A percentile compares a stretch with the other conserved stretches of the same genome.
Evolutionary conservation across 1,140 invertebrate species (phyloP).

Genomic region (Laupala kohalensis): DNA sequence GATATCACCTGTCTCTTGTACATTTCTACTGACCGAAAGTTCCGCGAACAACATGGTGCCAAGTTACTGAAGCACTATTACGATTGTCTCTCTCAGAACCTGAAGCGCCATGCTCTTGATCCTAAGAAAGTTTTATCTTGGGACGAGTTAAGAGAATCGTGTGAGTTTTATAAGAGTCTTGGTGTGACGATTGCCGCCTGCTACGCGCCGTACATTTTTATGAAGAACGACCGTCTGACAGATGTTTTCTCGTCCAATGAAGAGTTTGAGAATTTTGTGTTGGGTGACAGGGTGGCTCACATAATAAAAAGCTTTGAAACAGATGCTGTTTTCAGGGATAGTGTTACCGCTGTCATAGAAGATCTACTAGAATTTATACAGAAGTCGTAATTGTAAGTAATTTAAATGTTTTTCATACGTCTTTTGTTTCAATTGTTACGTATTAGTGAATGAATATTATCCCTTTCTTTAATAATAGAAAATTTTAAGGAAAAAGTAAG

Average conservation of each 20-base stretch:
- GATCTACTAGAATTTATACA: neutral
- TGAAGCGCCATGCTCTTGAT: neutral
- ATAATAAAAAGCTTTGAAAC: neutral
- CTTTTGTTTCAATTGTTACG: no score
- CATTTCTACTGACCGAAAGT: conserved; percentile 2
- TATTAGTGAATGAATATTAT: no score
- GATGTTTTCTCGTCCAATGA: neutral
- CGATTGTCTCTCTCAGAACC: conserved; percentile 1
- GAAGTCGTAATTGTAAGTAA: no score
- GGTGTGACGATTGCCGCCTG: neutral
- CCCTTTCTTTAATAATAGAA: no score
- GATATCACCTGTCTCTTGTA: conserved; percentile 9
- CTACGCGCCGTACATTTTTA: neutral
- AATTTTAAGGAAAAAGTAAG: no score
- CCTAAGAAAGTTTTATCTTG: conserved; percentile 3
- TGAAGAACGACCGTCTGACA: neutral
- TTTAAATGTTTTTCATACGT: no score
- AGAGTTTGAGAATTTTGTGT: neutral
- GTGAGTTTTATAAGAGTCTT: neutral
- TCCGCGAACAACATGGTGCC: conserved; percentile 5
- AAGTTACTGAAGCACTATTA: conserved; percentile 7
- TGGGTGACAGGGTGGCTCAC: neutral
- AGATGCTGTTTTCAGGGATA: neutral
- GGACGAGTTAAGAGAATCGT: conserved; percentile 4
- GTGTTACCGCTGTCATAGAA: neutral